Percentiles rank a stretch among this genome's conserved stretches.
phyloP scores from a whole-genome alignment of 2,888 invertebrate species.

The Dynastes grantii region DNA sequence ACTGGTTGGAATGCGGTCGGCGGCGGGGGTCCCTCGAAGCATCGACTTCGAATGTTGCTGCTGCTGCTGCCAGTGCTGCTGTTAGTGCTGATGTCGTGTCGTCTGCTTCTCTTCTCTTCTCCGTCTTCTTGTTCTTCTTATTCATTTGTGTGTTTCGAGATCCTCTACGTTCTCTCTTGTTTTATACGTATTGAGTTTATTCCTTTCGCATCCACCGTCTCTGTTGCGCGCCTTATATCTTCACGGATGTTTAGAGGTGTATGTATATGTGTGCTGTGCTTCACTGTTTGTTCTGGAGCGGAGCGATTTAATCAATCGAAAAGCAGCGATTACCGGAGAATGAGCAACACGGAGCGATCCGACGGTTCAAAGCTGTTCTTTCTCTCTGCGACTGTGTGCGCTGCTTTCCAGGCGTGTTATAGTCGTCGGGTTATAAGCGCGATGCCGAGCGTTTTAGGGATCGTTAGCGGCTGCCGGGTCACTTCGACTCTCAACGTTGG shows the following conservation, averaged over 20 bases:
- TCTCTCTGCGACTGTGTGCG: not conserved
- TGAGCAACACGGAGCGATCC: slow-evolving; percentile 1
- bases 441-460: slow-evolving; percentile 6
- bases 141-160: slow-evolving; percentile 16
- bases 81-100: slow-evolving; percentile 61
- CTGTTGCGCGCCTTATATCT: not conserved
- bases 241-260: not conserved
- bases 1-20: slow-evolving; percentile 71
- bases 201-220: not conserved
- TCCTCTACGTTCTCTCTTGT: slow-evolving; percentile 3
- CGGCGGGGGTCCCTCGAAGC: slow-evolving; percentile 70
- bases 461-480: slow-evolving; percentile 19
- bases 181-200: not conserved
- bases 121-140: slow-evolving; percentile 1
- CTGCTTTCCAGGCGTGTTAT: not conserved
- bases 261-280: slow-evolving; percentile 1
- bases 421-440: not conserved
- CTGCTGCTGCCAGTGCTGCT: slow-evolving; percentile 68
- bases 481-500: not conserved
- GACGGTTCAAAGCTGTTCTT: not conserved
- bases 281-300: slow-evolving; percentile 60
- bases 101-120: slow-evolving; percentile 49
- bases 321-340: slow-evolving; percentile 34
- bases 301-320: slow-evolving; percentile 65
- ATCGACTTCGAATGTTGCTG: slow-evolving; percentile 70